A percentile compares a stretch with the other conserved stretches of the same genome.
These are phyloP conservation scores for Mesembrinibis cayennensis DNA, from an alignment of 2,113 vertebrate species.

Conservation along the genomic window DNA sequence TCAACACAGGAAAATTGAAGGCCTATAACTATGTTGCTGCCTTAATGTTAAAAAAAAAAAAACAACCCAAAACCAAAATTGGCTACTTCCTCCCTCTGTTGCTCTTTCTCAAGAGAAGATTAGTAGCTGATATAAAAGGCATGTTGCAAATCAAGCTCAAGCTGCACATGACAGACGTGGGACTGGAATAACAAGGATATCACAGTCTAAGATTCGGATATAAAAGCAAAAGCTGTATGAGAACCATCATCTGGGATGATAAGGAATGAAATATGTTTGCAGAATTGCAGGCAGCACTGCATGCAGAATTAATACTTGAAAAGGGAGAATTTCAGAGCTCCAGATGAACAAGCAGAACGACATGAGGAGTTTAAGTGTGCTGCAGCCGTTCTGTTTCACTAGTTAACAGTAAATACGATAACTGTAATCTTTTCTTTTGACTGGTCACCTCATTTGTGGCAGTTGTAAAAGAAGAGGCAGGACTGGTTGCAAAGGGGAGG, in stretches of 20 bases:
- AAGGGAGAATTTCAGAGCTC: background rate
- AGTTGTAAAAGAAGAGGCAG: background rate
- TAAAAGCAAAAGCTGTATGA: background rate
- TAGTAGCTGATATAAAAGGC: background rate
- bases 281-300: background rate
- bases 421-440: background rate
- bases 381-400: background rate
- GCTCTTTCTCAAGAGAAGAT: background rate
- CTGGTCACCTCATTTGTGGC: background rate
- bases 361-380: background rate
- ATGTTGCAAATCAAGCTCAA: background rate
- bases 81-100: background rate
- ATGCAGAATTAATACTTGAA: background rate
- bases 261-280: background rate
- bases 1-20: background rate
- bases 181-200: constrained; percentile 5
- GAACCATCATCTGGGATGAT: background rate
- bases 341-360: background rate
- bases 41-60: background rate
- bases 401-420: background rate
- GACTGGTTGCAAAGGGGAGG: background rate
- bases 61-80: background rate
- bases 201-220: background rate
- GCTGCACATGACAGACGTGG: background rate
- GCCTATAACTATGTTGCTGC: background rate